Evolutionary conservation across 2,888 invertebrate species (phyloP).

Genomic region (Endomychus coccineus): DNA sequence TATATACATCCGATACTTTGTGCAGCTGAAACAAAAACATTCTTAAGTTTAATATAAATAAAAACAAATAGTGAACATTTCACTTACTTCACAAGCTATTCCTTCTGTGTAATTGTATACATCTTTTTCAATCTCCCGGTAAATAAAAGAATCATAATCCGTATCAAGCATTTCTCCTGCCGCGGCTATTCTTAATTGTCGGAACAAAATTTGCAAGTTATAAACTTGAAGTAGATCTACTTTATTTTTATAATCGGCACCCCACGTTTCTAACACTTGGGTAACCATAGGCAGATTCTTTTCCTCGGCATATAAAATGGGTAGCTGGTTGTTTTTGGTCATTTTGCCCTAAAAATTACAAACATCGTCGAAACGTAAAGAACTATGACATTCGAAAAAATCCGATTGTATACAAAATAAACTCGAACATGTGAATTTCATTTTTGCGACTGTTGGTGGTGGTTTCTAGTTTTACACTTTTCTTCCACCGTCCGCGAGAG

Average conservation of each 20-base stretch:
- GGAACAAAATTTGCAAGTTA: constrained; percentile 37
- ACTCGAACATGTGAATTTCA: too few species aligned
- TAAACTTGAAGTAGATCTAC: constrained; percentile 30
- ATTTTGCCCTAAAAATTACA: too few species aligned
- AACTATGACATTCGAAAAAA: too few species aligned
- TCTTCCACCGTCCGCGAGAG: too few species aligned
- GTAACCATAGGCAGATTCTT: constrained; percentile 27
- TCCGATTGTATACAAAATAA: too few species aligned
- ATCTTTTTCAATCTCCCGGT: constrained; percentile 39
- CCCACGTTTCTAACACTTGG: constrained; percentile 37
- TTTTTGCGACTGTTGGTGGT: too few species aligned
- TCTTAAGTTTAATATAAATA: constrained; percentile 3
- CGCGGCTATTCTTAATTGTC: constrained; percentile 30
- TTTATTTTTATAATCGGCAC: constrained; percentile 20
- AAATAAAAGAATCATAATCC: constrained; percentile 28
- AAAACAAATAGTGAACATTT: too few species aligned
- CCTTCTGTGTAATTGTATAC: constrained; percentile 32
- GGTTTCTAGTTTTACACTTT: too few species aligned
- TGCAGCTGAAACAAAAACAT: constrained; percentile 37
- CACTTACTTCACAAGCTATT: constrained; percentile 39
- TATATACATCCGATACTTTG: constrained; percentile 33
- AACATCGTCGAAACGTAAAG: too few species aligned
- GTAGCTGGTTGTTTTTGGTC: too few species aligned
- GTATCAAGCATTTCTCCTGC: constrained; percentile 22
- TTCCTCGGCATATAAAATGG: constrained; percentile 26